These are phyloP conservation scores for Ricordea florida DNA, from an alignment of 92 coral and sea anemone genomes.

Conservation along the genomic window DNA sequence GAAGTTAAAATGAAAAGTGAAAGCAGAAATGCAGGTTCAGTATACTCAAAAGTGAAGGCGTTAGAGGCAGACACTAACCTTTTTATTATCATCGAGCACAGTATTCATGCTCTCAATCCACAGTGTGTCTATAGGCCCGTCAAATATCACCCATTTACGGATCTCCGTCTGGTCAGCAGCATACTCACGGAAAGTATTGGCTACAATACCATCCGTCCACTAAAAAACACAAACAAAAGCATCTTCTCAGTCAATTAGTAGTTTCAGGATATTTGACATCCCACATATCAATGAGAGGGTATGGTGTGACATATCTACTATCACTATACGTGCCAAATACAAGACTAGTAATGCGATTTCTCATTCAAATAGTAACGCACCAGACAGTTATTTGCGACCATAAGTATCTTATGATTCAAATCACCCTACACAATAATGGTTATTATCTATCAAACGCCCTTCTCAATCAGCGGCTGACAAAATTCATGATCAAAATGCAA, in stretches of 20 bases:
- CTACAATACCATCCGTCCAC: slow-evolving; percentile 99
- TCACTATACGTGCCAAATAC: too few species aligned
- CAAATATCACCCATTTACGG: slow-evolving; percentile 98
- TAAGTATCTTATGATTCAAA: too few species aligned
- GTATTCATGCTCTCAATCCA: slow-evolving; percentile 99
- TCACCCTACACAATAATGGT: too few species aligned
- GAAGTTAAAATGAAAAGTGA: not conserved
- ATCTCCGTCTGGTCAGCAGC: slow-evolving; percentile 97
- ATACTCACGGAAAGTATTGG: slow-evolving; percentile 99
- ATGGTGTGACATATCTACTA: too few species aligned
- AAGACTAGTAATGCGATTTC: too few species aligned
- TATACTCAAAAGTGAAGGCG: not conserved
- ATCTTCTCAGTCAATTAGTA: not conserved
- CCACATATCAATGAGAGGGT: too few species aligned
- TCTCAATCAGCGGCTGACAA: too few species aligned
- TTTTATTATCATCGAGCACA: slow-evolving; percentile 97
- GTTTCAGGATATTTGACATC: too few species aligned
- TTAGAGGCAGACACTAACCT: slow-evolving; percentile 49
- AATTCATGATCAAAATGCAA: too few species aligned
- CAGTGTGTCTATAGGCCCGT: slow-evolving; percentile 98
- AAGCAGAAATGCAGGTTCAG: not conserved
- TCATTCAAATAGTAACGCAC: too few species aligned
- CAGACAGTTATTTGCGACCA: too few species aligned
- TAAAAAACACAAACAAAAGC: slow-evolving; percentile 1
- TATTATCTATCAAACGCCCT: too few species aligned